Conservation (phyloP, 2,113 vertebrate genomes). For the Dermatemys mawii region DNA sequence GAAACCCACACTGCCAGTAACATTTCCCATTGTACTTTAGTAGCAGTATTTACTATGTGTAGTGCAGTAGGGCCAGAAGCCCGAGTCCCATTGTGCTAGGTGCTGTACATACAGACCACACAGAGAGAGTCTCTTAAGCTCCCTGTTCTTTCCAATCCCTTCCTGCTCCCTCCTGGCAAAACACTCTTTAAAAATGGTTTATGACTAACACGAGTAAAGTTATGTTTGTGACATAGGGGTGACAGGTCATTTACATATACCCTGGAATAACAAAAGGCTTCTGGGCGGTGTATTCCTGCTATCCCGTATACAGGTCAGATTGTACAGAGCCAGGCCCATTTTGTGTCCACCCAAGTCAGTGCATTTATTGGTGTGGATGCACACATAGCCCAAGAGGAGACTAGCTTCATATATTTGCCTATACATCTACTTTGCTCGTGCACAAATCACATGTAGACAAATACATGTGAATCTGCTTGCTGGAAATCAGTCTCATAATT, state of each 20-base stretch:
- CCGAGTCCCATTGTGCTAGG: neutral
- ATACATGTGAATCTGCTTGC: neutral
- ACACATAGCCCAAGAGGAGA: neutral
- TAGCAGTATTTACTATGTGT: slow-evolving; percentile 20
- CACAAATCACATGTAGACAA: neutral
- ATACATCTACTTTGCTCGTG: neutral
- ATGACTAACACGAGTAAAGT: rapidly evolving
- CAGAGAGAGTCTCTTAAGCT: neutral
- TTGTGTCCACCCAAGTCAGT: neutral
- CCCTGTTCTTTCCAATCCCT: neutral
- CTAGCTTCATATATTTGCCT: neutral
- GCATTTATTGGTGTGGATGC: neutral
- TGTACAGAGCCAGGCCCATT: neutral
- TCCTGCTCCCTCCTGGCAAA: neutral
- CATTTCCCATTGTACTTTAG: neutral
- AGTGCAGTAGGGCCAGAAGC: neutral
- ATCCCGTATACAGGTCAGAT: neutral
- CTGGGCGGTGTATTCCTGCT: neutral
- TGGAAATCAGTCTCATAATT: neutral
- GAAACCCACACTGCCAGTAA: neutral
- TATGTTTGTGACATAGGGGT: neutral
- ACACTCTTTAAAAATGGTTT: rapidly evolving
- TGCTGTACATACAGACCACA: neutral
- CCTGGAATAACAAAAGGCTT: neutral
- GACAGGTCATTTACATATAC: neutral